Evolutionary conservation across 1,140 invertebrate species (phyloP).

Genomic region (Brachionus paranguensis): DNA sequence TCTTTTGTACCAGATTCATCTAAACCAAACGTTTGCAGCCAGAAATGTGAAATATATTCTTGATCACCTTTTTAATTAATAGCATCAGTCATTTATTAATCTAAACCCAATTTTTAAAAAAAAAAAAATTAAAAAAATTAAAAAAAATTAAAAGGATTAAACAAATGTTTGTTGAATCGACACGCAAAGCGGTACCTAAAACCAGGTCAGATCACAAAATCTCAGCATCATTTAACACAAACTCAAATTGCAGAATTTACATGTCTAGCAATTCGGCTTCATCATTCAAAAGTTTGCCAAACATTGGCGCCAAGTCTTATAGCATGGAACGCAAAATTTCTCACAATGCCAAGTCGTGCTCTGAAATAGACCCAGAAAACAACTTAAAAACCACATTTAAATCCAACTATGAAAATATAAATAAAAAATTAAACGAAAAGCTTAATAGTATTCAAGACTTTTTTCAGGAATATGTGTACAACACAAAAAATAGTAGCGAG

Average conservation of each 20-base stretch:
- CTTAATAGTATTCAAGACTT: neutral
- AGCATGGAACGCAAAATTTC: neutral
- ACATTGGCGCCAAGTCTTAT: neutral
- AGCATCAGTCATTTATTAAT: no score
- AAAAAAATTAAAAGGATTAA: neutral
- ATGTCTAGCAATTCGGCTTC: neutral
- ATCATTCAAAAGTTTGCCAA: neutral
- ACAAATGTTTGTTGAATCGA: neutral
- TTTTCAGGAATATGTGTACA: constrained; percentile 20
- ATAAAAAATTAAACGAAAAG: constrained; percentile 2
- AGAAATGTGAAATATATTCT: no score
- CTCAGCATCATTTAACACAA: constrained; percentile 3
- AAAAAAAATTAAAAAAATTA: neutral
- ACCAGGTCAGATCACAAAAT: neutral
- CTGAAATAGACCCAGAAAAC: neutral
- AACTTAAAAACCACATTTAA: neutral
- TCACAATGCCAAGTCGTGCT: neutral
- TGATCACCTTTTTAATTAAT: neutral
- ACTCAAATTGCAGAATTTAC: neutral
- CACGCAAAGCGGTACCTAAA: neutral
- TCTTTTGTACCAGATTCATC: no score
- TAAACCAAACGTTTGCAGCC: no score
- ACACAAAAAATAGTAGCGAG: neutral
- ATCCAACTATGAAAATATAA: neutral
- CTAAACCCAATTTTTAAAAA: no score